Conservation (phyloP, 2,888 invertebrate species). For the Acleris emargana region DNA sequence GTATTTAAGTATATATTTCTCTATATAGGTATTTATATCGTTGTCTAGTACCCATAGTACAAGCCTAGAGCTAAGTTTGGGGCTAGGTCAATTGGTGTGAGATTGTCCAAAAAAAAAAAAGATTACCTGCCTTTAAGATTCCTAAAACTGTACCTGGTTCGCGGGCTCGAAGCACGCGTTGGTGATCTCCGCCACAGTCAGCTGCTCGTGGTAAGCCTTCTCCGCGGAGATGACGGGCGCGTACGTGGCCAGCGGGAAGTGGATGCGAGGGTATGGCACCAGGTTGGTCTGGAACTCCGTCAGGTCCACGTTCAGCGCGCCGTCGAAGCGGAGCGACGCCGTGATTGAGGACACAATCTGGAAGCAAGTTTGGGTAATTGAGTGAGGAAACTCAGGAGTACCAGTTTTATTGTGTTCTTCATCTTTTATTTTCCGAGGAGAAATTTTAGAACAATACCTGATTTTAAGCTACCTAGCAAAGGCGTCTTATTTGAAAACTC, state of each 20-base stretch:
- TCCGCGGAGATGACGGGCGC: slow-evolving; percentile 96
- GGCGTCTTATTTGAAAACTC: too few relatives aligned
- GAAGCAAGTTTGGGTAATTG: slow-evolving; percentile 8
- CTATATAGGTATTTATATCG: too few relatives aligned
- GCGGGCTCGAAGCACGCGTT: slow-evolving; percentile 98
- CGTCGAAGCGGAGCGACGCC: slow-evolving; percentile 95
- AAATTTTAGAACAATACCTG: too few relatives aligned
- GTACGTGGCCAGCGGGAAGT: slow-evolving; percentile 96
- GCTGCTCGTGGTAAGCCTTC: slow-evolving; percentile 96
- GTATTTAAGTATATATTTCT: too few relatives aligned
- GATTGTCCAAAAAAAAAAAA: too few relatives aligned
- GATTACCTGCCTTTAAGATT: background rate
- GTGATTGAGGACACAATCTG: slow-evolving; percentile 97
- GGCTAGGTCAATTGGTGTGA: too few relatives aligned
- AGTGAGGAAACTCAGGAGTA: too few relatives aligned
- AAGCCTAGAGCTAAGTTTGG: too few relatives aligned
- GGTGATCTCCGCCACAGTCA: slow-evolving; percentile 96
- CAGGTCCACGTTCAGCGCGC: slow-evolving; percentile 95
- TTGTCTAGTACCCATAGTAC: too few relatives aligned
- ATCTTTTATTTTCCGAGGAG: too few relatives aligned
- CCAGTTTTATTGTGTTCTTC: too few relatives aligned
- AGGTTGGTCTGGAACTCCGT: slow-evolving; percentile 97
- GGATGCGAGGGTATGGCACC: slow-evolving; percentile 97
- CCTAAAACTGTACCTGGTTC: slow-evolving; percentile 85
- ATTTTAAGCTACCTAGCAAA: too few relatives aligned